Percentiles rank a stretch among this genome's conserved stretches.
phyloP scores from a whole-genome alignment of 1,140 invertebrate species.

The Augochlora pura region DNA sequence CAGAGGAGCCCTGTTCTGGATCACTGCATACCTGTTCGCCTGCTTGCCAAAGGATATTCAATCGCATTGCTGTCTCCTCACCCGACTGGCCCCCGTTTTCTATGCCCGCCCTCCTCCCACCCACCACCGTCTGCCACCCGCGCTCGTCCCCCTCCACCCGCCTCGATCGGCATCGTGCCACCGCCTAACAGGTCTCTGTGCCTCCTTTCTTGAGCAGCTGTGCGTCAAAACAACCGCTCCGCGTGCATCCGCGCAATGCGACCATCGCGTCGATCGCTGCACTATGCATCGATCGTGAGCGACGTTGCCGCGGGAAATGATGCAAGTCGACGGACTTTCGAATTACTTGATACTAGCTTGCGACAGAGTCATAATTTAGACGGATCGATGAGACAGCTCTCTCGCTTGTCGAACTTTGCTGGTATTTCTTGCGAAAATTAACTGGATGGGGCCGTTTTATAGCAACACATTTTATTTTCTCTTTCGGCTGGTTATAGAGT shows the following conservation, averaged over 20 bases:
- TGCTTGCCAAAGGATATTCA: slow-evolving; percentile 57
- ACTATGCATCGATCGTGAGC: too few relatives aligned
- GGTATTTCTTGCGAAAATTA: too few relatives aligned
- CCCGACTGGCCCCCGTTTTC: background rate
- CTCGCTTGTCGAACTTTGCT: too few relatives aligned
- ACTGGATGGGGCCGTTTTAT: too few relatives aligned
- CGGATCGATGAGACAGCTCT: too few relatives aligned
- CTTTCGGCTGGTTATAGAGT: slow-evolving; percentile 4
- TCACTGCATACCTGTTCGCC: slow-evolving; percentile 51
- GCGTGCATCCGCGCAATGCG: background rate
- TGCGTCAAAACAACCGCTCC: background rate
- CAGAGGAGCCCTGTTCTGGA: slow-evolving; percentile 54
- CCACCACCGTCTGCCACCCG: too few relatives aligned
- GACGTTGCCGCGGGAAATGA: too few relatives aligned
- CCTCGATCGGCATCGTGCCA: background rate
- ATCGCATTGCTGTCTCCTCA: slow-evolving; percentile 37
- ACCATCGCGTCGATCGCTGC: background rate
- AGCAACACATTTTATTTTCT: slow-evolving; percentile 12
- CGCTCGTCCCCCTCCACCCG: too few relatives aligned
- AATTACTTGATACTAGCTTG: too few relatives aligned
- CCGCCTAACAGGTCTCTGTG: background rate
- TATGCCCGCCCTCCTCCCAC: background rate
- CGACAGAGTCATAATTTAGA: too few relatives aligned
- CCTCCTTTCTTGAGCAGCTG: background rate
- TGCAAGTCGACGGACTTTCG: too few relatives aligned